Evolutionary conservation across 1,140 invertebrate genomes (phyloP).

Genomic region (Brachionus sp.): DNA sequence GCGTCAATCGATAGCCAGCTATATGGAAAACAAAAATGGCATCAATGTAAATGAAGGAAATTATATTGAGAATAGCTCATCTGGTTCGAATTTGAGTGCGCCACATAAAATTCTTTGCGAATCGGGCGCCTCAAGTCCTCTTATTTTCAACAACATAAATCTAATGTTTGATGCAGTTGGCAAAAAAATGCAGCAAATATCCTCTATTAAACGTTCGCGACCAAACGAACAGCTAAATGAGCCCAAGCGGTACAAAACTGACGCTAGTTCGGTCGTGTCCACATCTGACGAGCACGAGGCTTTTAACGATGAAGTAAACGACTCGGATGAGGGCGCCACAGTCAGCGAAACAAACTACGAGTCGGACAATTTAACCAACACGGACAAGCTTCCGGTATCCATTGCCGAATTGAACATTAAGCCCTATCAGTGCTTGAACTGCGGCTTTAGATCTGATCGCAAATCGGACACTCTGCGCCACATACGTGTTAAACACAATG

Average conservation of each 20-base stretch:
- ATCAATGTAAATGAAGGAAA: not conserved
- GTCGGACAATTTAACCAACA: not conserved
- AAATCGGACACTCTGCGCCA: constrained; percentile 31
- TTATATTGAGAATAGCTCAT: constrained; percentile 67
- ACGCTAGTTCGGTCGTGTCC: not conserved
- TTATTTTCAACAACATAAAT: not conserved
- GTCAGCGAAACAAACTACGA: constrained; percentile 8
- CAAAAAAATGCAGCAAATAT: constrained; percentile 48
- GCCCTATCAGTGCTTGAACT: constrained; percentile 30
- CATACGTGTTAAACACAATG: constrained; percentile 17
- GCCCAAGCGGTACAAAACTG: not conserved
- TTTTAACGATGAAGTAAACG: not conserved
- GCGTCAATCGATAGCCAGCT: constrained; percentile 54
- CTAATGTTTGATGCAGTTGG: not conserved
- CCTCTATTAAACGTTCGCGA: not conserved
- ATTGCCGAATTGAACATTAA: constrained; percentile 43
- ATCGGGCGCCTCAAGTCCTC: not conserved
- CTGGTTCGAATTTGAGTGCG: constrained; percentile 69
- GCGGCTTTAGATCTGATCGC: constrained; percentile 21
- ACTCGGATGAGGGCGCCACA: not conserved
- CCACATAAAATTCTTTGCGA: not conserved
- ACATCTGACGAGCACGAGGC: constrained; percentile 4
- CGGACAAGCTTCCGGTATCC: constrained; percentile 15
- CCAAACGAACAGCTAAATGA: not conserved
- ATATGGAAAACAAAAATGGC: constrained; percentile 49